Conservation (phyloP, 2,888 invertebrate genomes). For the Pocota personata region DNA sequence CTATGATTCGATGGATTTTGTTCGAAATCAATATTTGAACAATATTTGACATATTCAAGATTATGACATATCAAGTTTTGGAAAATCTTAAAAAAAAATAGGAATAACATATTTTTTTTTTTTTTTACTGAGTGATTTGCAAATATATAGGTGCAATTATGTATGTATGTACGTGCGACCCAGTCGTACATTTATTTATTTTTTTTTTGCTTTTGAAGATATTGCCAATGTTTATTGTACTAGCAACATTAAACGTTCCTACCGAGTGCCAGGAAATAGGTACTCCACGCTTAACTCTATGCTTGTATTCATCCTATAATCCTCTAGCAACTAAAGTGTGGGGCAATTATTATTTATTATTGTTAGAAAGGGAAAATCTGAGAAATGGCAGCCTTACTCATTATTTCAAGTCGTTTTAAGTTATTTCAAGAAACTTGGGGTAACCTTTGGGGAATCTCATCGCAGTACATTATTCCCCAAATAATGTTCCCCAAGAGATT, state of each 20-base stretch:
- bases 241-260: neutral
- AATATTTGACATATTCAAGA: too few relatives aligned
- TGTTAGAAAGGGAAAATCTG: neutral
- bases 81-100: too few relatives aligned
- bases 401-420: neutral
- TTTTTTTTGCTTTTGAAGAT: neutral
- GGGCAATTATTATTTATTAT: neutral
- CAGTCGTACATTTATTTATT: too few relatives aligned
- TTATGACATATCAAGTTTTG: too few relatives aligned
- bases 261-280: neutral
- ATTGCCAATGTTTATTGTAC: neutral
- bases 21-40: too few relatives aligned
- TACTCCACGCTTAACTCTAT: neutral
- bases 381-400: neutral
- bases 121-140: too few relatives aligned
- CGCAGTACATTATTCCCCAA: neutral
- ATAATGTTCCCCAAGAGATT: neutral
- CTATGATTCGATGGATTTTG: too few relatives aligned
- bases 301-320: neutral
- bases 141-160: too few relatives aligned
- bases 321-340: neutral
- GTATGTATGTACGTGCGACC: too few relatives aligned
- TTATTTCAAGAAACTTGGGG: neutral
- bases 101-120: too few relatives aligned
- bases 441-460: slow-evolving; percentile 16